A percentile compares a stretch with the other conserved stretches of the same genome.
These are phyloP conservation scores for Mechanitis messenoides DNA, from an alignment of 2,888 invertebrate genomes.

Conservation along the genomic window DNA sequence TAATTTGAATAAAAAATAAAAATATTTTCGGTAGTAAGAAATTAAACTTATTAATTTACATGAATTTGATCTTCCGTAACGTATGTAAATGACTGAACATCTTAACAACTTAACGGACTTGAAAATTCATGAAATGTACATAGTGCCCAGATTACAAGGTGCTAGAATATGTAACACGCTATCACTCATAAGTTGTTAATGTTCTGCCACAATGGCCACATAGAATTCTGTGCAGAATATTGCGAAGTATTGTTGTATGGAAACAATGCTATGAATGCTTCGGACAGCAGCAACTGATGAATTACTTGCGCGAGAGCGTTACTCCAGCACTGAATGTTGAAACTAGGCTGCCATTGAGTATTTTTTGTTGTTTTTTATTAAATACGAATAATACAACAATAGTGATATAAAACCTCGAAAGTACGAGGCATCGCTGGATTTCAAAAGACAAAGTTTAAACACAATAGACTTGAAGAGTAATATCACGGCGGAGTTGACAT, in stretches of 20 bases:
- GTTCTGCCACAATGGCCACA: constrained; percentile 22
- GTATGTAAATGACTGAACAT: neutral
- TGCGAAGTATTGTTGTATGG: constrained; percentile 24
- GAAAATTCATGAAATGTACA: constrained; percentile 1
- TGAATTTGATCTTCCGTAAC: neutral
- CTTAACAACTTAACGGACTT: neutral
- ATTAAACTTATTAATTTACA: too few relatives aligned
- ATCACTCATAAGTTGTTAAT: constrained; percentile 23
- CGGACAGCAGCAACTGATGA: constrained; percentile 32
- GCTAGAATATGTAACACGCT: constrained; percentile 29
- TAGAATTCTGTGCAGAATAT: constrained; percentile 11
- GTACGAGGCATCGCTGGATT: neutral
- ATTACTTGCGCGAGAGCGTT: constrained; percentile 30
- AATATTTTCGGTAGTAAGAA: too few relatives aligned
- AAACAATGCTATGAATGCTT: constrained; percentile 30
- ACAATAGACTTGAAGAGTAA: constrained; percentile 5
- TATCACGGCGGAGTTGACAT: neutral
- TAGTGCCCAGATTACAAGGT: constrained; percentile 10
- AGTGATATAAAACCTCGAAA: constrained; percentile 15
- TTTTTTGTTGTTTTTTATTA: constrained; percentile 17
- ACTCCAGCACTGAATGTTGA: constrained; percentile 22
- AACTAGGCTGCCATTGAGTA: constrained; percentile 20
- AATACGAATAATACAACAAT: constrained; percentile 23
- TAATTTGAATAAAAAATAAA: too few relatives aligned
- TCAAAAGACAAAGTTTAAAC: constrained; percentile 4